A percentile compares a stretch with the other conserved stretches of the same genome.
Conservation (phyloP, 2,888 invertebrate species). For the Scotopteryx bipunctaria region DNA sequence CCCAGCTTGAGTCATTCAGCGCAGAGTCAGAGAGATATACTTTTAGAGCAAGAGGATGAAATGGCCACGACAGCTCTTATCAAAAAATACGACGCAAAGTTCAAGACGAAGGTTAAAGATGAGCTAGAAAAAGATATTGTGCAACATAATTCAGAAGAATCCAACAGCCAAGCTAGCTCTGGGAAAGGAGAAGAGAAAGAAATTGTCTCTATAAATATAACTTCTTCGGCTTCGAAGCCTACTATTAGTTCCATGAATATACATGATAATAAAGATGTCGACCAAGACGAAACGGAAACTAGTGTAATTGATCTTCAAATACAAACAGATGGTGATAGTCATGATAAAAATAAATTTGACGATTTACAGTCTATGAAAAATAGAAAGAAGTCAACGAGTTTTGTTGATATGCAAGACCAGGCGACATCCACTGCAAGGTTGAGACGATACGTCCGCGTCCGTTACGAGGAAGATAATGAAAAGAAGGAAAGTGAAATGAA, state of each 20-base stretch:
- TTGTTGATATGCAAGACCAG: slow-evolving; percentile 3
- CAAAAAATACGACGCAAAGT: slow-evolving; percentile 33
- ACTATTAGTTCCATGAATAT: background rate
- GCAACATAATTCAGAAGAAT: background rate
- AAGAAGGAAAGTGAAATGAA: slow-evolving; percentile 15
- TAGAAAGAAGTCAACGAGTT: background rate
- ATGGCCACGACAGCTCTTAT: slow-evolving; percentile 40
- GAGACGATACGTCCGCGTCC: slow-evolving; percentile 30
- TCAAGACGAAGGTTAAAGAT: slow-evolving; percentile 20
- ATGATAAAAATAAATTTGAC: background rate
- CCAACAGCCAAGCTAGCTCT: background rate
- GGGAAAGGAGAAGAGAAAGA: slow-evolving; percentile 29
- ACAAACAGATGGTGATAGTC: background rate
- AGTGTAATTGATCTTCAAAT: slow-evolving; percentile 1
- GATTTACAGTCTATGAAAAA: background rate
- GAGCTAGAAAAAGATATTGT: slow-evolving; percentile 11
- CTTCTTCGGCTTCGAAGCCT: slow-evolving; percentile 6
- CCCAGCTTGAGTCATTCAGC: too few species aligned
- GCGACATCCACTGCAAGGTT: slow-evolving; percentile 25
- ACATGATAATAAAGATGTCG: background rate
- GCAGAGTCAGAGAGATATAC: slow-evolving; percentile 34
- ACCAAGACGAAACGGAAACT: background rate
- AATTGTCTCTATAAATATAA: slow-evolving; percentile 36
- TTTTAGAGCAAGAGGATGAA: slow-evolving; percentile 42
- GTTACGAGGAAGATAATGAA: slow-evolving; percentile 38